Conservation (phyloP, 2,797 vertebrate species). For the Periparus ater region DNA sequence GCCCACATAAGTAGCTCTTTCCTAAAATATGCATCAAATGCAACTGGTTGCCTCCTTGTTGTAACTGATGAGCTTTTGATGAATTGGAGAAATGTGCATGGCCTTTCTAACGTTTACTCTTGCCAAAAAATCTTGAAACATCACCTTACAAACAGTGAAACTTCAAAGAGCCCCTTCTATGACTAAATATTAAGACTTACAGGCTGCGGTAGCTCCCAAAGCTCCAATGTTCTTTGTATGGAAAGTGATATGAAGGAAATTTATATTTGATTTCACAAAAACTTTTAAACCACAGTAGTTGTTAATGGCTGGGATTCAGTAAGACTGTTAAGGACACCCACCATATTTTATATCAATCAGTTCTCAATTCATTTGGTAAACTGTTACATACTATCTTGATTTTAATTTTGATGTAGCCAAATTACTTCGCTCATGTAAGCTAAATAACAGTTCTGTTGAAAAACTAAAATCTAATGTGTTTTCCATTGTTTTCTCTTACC, state of each 20-base stretch:
- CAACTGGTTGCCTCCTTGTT: neutral
- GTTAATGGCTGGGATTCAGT: neutral
- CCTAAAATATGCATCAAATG: neutral
- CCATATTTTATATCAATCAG: neutral
- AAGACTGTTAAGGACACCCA: neutral
- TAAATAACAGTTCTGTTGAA: neutral
- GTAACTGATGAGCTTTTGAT: neutral
- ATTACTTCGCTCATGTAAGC: neutral
- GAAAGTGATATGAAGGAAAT: neutral
- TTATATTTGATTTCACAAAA: neutral
- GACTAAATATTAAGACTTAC: neutral
- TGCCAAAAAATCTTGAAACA: neutral
- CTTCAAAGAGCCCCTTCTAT: neutral
- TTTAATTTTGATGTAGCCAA: neutral
- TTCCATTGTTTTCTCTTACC: neutral
- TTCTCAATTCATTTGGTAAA: neutral
- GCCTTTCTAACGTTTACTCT: neutral
- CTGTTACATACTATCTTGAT: neutral
- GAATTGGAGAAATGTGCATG: neutral
- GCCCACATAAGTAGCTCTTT: neutral
- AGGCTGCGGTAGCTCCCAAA: neutral
- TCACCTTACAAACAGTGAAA: neutral
- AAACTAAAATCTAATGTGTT: neutral
- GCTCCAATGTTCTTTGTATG: neutral
- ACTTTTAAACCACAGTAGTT: neutral